These are phyloP conservation scores for Melanotaenia duboulayi DNA, from an alignment of 2,113 vertebrate species.

Conservation along the genomic window DNA sequence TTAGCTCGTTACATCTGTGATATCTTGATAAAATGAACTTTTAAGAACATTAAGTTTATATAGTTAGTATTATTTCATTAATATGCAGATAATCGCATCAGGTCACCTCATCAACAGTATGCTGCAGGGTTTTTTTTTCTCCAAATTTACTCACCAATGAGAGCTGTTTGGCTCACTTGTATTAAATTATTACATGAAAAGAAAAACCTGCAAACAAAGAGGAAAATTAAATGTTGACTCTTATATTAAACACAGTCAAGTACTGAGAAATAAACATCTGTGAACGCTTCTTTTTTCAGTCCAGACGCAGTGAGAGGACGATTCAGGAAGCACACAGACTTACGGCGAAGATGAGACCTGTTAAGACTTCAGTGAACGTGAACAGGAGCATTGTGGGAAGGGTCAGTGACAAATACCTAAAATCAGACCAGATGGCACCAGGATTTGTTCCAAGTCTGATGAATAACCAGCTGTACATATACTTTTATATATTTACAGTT, in stretches of 20 bases:
- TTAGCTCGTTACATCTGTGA: no score
- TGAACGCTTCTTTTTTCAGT: not conserved
- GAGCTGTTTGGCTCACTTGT: not conserved
- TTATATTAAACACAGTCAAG: no score
- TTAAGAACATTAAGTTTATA: no score
- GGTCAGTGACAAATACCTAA: not conserved
- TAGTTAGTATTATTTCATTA: no score
- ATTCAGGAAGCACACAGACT: slow-evolving; percentile 31
- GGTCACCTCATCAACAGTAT: no score
- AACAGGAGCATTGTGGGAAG: not conserved
- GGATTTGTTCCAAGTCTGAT: not conserved
- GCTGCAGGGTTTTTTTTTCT: rapidly evolving
- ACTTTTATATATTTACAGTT: slow-evolving; percentile 62
- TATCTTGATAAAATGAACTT: no score
- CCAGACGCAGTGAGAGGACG: not conserved
- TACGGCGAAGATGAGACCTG: slow-evolving; percentile 13
- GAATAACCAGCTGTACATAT: not conserved
- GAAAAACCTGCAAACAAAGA: no score
- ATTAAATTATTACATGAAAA: no score
- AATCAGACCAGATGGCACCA: slow-evolving; percentile 3
- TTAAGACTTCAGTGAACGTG: not conserved
- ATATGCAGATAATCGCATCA: no score
- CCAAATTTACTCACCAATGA: not conserved
- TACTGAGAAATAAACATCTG: no score
- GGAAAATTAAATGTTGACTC: no score